These are phyloP conservation scores for Drosophila orosa DNA, from an alignment of 1,140 invertebrate genomes.

Conservation along the genomic window DNA sequence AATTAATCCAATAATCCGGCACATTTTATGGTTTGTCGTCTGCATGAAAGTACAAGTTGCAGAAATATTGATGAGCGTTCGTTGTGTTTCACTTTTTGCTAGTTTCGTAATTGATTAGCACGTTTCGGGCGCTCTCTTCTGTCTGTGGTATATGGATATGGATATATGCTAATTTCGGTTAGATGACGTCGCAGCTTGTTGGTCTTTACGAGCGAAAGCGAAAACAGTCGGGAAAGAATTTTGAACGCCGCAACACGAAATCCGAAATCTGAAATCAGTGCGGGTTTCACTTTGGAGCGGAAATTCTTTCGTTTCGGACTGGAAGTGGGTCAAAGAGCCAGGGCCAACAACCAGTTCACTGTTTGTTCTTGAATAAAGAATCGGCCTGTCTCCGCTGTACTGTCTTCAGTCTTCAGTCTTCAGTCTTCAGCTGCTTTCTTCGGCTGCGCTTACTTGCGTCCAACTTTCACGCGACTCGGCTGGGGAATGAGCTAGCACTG, in stretches of 20 bases:
- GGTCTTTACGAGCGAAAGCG: slow-evolving; percentile 60
- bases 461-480: slow-evolving; percentile 82
- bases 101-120: slow-evolving; percentile 80
- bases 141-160: slow-evolving; percentile 4
- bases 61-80: slow-evolving; percentile 30
- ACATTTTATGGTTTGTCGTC: slow-evolving; percentile 49
- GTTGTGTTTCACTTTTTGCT: slow-evolving; percentile 66
- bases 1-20: slow-evolving; percentile 55
- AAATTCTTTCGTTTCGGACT: slow-evolving; percentile 58
- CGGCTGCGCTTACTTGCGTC: slow-evolving; percentile 70
- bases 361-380: slow-evolving; percentile 69
- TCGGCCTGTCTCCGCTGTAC: slow-evolving; percentile 41
- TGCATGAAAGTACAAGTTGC: slow-evolving; percentile 76
- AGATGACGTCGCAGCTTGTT: slow-evolving; percentile 51
- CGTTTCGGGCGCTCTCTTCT: slow-evolving; percentile 34
- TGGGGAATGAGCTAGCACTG: slow-evolving; percentile 76
- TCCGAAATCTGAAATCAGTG: slow-evolving; percentile 12
- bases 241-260: slow-evolving; percentile 16
- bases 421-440: slow-evolving; percentile 45
- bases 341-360: slow-evolving; percentile 54
- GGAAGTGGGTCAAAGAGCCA: slow-evolving; percentile 69
- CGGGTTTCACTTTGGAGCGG: slow-evolving; percentile 49
- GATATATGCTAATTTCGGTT: slow-evolving; percentile 65
- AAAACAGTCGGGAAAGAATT: slow-evolving; percentile 61
- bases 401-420: slow-evolving; percentile 13